Base-by-base conservation (phyloP, 1,140 invertebrate species). In the Brachionus paranguensis region DNA sequence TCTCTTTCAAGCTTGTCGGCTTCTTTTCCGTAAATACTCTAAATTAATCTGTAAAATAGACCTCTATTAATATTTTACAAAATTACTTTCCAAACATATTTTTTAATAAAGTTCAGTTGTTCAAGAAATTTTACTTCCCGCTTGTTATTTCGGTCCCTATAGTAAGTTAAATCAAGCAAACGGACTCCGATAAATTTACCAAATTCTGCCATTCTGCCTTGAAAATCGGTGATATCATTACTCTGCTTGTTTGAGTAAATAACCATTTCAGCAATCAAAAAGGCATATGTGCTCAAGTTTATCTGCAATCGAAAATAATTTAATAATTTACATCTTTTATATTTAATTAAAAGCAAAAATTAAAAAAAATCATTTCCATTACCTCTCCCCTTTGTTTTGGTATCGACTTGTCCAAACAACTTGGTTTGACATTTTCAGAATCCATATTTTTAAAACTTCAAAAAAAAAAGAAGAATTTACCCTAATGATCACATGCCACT, bases 251-350 rank as follows among this genome's bases (percentile, higher is more conserved):
- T 96, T 88, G 95, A 96, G 89, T 99, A 99, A 88, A 98, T 96
- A 5, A 99, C 96, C 79, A 99, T 93, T 92, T 99, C 97, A 3
- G 96, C 97, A 89, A 99, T 99, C 55, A 99, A 90, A 68, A 99
- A 90, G 1, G 96, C 96, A 91, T 95, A 99, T 86, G 95, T 94
- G 86, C 95, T 96, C 70, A 97, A 90, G 85, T 95, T 92, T 6
- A 92, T 88, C 91, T 91, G 86, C 17, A 89, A 88, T 55, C 76
- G 14, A 85, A 64, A n/a, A 84, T 37, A 5, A 37, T 37, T 5
- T 37, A 37, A 37, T 37, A 6, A 37, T 37, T 37, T 7, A 83
- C 2, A 47, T 5, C 11, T 0, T n/a, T 47, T 47, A 47, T 47
- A 47, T 47, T 47, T 47, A 41, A 8, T 27, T 55, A 4, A 79